These are phyloP conservation scores for Neria commutata DNA, from an alignment of 2,888 invertebrate genomes.

Conservation along the genomic window DNA sequence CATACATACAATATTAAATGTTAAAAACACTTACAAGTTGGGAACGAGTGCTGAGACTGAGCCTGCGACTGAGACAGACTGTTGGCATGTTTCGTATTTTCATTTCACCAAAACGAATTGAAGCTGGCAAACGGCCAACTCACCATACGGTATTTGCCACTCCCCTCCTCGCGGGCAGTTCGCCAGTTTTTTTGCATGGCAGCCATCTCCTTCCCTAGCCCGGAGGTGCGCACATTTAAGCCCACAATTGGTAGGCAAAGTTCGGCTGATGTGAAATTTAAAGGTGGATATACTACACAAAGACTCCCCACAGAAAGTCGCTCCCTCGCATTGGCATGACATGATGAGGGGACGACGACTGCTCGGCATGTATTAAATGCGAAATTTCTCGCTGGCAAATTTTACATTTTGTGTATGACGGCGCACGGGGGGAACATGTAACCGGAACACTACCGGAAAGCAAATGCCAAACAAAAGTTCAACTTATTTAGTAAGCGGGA, in stretches of 20 bases:
- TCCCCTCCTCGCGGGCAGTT: neutral
- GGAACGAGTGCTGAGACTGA: neutral
- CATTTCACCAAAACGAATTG: neutral
- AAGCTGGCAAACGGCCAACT: neutral
- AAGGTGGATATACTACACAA: neutral
- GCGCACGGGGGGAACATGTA: no score
- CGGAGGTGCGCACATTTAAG: no score
- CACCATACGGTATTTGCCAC: neutral
- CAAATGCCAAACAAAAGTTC: constrained; percentile 31
- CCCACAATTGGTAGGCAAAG: constrained; percentile 4
- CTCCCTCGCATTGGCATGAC: neutral
- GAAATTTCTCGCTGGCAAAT: neutral
- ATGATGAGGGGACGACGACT: neutral
- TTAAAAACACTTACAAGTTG: neutral
- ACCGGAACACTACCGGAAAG: constrained; percentile 33
- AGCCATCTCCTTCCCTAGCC: no score
- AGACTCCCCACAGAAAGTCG: neutral
- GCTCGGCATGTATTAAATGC: neutral
- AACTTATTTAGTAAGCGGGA: constrained; percentile 31
- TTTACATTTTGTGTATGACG: constrained; percentile 13
- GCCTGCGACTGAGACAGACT: no score
- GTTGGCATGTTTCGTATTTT: neutral
- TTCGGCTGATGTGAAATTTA: neutral
- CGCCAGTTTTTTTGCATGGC: no score
- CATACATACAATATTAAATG: neutral